These are phyloP conservation scores for Ciconia nigra DNA, from an alignment of 2,797 vertebrate species.

Conservation along the genomic window DNA sequence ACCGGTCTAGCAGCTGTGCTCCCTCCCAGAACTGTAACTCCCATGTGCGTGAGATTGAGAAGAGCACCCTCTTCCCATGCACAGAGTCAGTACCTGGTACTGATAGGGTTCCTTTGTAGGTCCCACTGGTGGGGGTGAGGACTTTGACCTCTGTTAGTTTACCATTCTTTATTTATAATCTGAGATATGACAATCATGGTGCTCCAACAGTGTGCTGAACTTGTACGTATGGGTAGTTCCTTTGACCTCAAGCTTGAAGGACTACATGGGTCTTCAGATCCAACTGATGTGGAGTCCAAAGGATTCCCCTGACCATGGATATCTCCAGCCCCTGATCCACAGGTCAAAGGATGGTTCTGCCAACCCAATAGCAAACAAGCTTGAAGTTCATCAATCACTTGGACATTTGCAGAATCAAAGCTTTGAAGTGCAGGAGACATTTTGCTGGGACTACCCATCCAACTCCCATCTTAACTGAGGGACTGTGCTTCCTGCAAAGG, in stretches of 20 bases:
- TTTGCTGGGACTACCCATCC: background rate
- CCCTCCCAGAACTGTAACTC: background rate
- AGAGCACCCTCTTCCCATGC: background rate
- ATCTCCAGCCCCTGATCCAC: background rate
- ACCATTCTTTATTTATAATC: background rate
- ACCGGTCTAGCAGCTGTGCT: background rate
- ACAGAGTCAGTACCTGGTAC: background rate
- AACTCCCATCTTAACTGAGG: background rate
- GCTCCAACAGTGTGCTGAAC: background rate
- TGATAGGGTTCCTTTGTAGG: background rate
- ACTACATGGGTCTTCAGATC: background rate
- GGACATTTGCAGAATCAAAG: background rate
- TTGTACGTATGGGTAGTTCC: background rate
- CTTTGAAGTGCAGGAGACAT: background rate
- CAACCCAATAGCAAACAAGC: background rate
- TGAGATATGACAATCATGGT: background rate
- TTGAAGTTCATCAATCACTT: background rate
- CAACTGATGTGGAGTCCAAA: background rate
- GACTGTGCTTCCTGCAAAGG: background rate
- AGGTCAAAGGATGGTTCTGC: background rate
- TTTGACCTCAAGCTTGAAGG: background rate
- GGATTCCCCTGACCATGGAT: background rate
- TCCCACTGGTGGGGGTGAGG: background rate
- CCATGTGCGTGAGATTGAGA: too few species aligned
- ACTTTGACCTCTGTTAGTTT: background rate